phyloP scores from a whole-genome alignment of 2,888 invertebrate genomes.

The Amphipyra tragopoginis region DNA sequence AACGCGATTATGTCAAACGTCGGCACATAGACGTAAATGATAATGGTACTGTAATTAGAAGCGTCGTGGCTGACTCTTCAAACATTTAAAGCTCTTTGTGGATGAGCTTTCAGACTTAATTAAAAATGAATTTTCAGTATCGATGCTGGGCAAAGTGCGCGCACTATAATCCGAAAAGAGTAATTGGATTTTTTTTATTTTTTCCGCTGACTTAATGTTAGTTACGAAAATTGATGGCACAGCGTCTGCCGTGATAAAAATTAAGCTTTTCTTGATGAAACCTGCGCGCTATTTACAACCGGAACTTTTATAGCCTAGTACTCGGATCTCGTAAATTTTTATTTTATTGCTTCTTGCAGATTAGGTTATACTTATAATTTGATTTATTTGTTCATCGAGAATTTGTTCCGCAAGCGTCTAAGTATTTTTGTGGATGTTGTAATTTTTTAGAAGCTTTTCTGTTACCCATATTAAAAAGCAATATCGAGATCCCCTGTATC shows the following conservation, averaged over 20 bases:
- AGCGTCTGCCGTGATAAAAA: slow-evolving; percentile 43
- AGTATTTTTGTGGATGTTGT: slow-evolving; percentile 20
- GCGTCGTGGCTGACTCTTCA: slow-evolving; percentile 61
- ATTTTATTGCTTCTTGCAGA: slow-evolving; percentile 18
- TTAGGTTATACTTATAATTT: slow-evolving; percentile 18
- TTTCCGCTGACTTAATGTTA: slow-evolving; percentile 40
- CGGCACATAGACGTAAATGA: slow-evolving; percentile 55
- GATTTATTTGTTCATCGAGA: slow-evolving; percentile 10
- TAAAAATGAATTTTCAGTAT: slow-evolving; percentile 59
- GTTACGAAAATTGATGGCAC: slow-evolving; percentile 55
- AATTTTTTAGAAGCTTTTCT: slow-evolving; percentile 28
- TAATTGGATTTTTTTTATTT: slow-evolving; percentile 47
- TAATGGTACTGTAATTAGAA: slow-evolving; percentile 63
- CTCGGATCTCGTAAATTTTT: slow-evolving; percentile 10
- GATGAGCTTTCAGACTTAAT: slow-evolving; percentile 64
- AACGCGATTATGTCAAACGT: slow-evolving; percentile 62
- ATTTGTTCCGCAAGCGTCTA: slow-evolving; percentile 8
- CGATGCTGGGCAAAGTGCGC: slow-evolving; percentile 37
- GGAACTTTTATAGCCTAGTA: slow-evolving; percentile 22
- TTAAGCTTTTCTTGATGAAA: slow-evolving; percentile 43
- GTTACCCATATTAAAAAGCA: slow-evolving; percentile 49
- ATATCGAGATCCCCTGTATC: slow-evolving; percentile 55
- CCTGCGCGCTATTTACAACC: slow-evolving; percentile 29
- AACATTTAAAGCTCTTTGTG: slow-evolving; percentile 65
- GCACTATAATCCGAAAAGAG: slow-evolving; percentile 44